A percentile compares a stretch with the other conserved stretches of the same genome.
Conservation (phyloP, 2,888 invertebrate genomes). For the Apamea crenata region DNA sequence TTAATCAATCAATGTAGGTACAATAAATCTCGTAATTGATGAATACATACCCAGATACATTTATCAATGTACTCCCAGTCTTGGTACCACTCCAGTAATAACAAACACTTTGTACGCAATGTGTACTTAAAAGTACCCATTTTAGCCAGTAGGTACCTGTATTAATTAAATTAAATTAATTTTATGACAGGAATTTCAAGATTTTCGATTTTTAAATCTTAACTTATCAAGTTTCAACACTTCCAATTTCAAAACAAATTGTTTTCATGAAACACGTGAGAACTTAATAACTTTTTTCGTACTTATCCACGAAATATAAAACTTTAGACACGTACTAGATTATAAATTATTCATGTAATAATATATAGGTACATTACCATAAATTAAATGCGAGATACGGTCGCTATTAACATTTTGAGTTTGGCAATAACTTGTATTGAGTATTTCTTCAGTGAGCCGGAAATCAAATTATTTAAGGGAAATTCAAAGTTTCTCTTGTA, state of each 20-base stretch:
- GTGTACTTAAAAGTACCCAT: slow-evolving; percentile 42
- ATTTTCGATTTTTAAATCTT: slow-evolving; percentile 53
- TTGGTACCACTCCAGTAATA: slow-evolving; percentile 84
- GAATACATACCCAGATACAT: slow-evolving; percentile 84
- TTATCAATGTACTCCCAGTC: slow-evolving; percentile 85
- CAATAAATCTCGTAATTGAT: slow-evolving; percentile 26
- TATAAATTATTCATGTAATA: neutral
- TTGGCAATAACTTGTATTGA: slow-evolving; percentile 48
- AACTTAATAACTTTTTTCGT: neutral
- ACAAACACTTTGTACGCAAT: slow-evolving; percentile 74
- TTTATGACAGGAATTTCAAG: neutral
- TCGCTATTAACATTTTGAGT: slow-evolving; percentile 7
- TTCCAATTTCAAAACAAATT: slow-evolving; percentile 47
- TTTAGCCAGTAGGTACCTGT: neutral
- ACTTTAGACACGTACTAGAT: neutral
- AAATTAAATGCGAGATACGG: neutral
- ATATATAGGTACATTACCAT: neutral
- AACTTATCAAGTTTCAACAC: neutral
- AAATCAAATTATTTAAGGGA: slow-evolving; percentile 48
- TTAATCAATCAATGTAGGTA: slow-evolving; percentile 4
- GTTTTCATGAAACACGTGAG: neutral
- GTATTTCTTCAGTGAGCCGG: slow-evolving; percentile 35
- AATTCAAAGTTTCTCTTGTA: slow-evolving; percentile 32
- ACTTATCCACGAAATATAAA: neutral
- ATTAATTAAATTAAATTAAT: slow-evolving; percentile 1